A percentile compares a stretch with the other conserved stretches of the same genome.
Evolutionary conservation across 1,140 invertebrate genomes (phyloP).

Genomic region (Mya arenaria): DNA sequence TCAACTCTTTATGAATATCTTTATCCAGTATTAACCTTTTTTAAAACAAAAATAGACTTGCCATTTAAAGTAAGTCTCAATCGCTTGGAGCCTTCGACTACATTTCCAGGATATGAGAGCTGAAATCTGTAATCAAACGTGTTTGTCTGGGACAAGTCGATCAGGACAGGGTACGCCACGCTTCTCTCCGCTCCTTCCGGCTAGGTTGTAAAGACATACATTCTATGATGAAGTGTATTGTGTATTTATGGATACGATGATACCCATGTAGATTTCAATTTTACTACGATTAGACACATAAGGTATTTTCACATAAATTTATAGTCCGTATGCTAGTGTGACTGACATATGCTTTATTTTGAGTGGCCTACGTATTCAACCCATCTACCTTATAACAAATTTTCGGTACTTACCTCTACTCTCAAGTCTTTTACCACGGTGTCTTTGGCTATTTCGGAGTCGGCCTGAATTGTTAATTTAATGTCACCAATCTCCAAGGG

Average conservation of each 20-base stretch:
- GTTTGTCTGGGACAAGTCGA: not conserved
- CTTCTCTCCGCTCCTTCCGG: not conserved
- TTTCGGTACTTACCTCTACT: not conserved
- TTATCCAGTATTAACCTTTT: no score
- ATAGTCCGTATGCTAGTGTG: no score
- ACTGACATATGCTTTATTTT: no score
- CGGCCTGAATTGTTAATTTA: not conserved
- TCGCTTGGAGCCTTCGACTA: not conserved
- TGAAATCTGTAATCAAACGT: not conserved
- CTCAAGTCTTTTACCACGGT: not conserved
- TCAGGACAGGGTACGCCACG: not conserved
- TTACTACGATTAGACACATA: no score
- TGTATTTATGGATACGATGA: not conserved
- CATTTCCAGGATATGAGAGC: not conserved
- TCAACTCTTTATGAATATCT: no score
- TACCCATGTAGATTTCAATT: no score
- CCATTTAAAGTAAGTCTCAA: not conserved
- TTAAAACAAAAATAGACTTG: conserved; percentile 6
- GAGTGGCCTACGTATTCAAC: no score
- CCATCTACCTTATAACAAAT: no score
- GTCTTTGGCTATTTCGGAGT: not conserved
- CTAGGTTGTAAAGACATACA: not conserved
- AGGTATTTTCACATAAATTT: no score
- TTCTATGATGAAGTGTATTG: not conserved
- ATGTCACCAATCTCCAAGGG: not conserved